Evolutionary conservation across 2,113 vertebrate genomes (phyloP), one percentile per base, ranked within the genome.

Genomic region (Macroglossus sobrinus): DNA sequence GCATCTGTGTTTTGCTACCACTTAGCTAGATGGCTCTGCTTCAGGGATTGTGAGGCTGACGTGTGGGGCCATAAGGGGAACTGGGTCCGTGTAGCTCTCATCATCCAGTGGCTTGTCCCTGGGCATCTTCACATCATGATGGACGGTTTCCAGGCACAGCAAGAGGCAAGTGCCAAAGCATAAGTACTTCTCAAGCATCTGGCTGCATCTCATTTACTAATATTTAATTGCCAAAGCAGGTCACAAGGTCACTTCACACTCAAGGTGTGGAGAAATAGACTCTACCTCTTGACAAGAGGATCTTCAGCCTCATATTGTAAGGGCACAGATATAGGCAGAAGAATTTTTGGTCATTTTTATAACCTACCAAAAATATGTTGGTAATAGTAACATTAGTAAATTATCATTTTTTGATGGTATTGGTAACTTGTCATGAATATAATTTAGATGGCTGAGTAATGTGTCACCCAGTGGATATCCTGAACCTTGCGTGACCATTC

Each of bases 351-450:
- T 7, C 33, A 66, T 30, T 91, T 90, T 78, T 50, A 81, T 50
- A 93, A 85, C 43, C 53, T 81, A 87, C 55, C 50, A 82, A n/a
- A 84, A 93, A 50, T 93, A 57, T 87, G 57, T 75, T 93, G 40
- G 50, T 90, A 64, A 97, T 90, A 26, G 75, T 87, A 59, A 66
- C 19, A 18, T 43, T 61, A 82, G 45, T 69, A 91, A 72, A 88
- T 91, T 47, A 59, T 71, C 30, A 38, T 63, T 96, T 96, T 93
- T 89, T 91, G 35, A 79, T 74, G 16, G 57, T 89, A 80, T 90
- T 93, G 84, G 71, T 87, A 75, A 79, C 47, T 88, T 91, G 69
- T 76, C 47, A 45, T 78, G 47, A 89, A 86, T 91, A 33, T 82
- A 82, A 78, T 85, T 92, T 88, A 93, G 85, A 92, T 91, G 45